Base-by-base conservation (phyloP, 1,140 invertebrate species). In the Aphidius gifuensis region DNA sequence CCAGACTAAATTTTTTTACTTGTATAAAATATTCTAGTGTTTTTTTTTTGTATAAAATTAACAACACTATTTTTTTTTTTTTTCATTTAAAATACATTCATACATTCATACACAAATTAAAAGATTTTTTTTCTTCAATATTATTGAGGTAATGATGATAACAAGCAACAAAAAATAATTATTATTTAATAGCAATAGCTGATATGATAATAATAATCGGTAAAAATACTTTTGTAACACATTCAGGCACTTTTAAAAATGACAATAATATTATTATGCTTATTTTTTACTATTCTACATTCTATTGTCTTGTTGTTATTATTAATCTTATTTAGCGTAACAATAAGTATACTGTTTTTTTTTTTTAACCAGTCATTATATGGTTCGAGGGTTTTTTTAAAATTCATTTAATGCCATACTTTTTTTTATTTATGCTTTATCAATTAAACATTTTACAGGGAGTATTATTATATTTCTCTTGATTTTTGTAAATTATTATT, bases 191-290 rank as follows among this genome's bases (percentile, higher is more conserved):
- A 7, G 32, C 32, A n/a, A 47, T 47, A 32, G 46, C 46, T 47
- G 32, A 39, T 47, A 7, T 58, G 23, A 8, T 32, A 39, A 8
- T 39, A 32, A 23, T 47, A 23, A 58, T 39, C 42, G 5, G 21
- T 49, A 58, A 32, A 58, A 58, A 49, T 49, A 49, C 57, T 16
- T 53, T 60, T 4, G 39, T 53, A 46, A 60, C 49, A 46, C 39
- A 60, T 60, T 51, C 43, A 60, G 58, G 58, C 58, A 60, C 58
- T 60, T 60, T 43, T 9, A 58, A 58, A 40, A 42, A 55, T 43
- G 6, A n/a, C 53, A 40, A 58, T 45, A 46, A 56, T 58, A 9
- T 32, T 16, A 45, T 16, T 43, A 43, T 43, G 44, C 39, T 43
- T n/a, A 42, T 40, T 43, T 55, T 9, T 55, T n/a, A 55, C 53